Conservation (phyloP, 2,797 vertebrate species). For the Macropus fuliginosus region DNA sequence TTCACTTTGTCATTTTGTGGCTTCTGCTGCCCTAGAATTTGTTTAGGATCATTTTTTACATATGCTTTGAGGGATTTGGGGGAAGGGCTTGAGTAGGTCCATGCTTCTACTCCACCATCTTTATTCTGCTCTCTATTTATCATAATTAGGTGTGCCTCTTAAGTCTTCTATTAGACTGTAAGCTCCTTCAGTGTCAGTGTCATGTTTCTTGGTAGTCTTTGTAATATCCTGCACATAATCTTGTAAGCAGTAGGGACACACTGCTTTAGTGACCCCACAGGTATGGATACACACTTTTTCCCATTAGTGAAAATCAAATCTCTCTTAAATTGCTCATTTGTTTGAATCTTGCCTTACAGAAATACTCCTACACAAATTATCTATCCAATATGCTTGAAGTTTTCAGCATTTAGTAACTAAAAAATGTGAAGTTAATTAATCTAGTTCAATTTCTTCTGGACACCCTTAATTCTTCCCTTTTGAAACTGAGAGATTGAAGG, state of each 20-base stretch:
- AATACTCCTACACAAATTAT: neutral
- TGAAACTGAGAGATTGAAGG: neutral
- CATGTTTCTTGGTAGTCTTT: neutral
- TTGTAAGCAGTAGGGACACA: neutral
- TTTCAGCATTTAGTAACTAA: neutral
- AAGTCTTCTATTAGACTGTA: neutral
- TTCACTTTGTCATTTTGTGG: no score
- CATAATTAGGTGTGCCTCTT: neutral
- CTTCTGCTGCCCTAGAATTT: no score
- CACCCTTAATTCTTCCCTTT: neutral
- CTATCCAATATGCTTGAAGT: neutral
- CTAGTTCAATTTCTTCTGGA: neutral
- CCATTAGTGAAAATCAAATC: neutral
- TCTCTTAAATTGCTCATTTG: neutral
- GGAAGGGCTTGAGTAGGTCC: no score
- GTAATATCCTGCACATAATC: neutral
- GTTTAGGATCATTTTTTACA: no score
- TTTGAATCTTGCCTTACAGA: neutral
- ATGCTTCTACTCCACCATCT: no score
- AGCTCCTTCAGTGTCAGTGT: neutral
- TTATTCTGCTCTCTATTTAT: no score
- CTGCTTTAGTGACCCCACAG: neutral
- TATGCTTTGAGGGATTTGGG: no score
- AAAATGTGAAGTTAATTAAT: neutral
- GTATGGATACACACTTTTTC: neutral